Conservation (phyloP, 1,140 invertebrate genomes). For the Tetramorium parvispinum region DNA sequence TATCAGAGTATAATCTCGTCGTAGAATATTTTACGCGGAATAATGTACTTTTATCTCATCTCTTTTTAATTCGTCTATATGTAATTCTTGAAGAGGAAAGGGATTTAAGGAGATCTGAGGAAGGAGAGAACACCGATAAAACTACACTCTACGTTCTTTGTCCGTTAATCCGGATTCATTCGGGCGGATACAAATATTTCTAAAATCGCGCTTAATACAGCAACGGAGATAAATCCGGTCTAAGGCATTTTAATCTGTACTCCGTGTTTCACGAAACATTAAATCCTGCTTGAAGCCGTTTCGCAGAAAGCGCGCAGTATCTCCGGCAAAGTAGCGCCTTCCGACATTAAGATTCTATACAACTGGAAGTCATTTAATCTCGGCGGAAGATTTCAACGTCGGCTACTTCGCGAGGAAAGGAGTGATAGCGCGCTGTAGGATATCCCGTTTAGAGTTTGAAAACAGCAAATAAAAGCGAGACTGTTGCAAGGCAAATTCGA, state of each 20-base stretch:
- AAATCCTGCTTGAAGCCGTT: constrained; percentile 56
- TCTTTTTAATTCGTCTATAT: constrained; percentile 15
- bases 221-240: constrained; percentile 48
- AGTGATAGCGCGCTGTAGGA: constrained; percentile 33
- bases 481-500: constrained; percentile 52
- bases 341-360: constrained; percentile 61
- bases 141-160: constrained; percentile 8
- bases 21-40: constrained; percentile 1
- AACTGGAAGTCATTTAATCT: constrained; percentile 63
- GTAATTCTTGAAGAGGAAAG: neutral
- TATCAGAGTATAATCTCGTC: neutral
- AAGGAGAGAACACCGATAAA: constrained; percentile 1
- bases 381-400: constrained; percentile 51
- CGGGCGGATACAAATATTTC: constrained; percentile 51
- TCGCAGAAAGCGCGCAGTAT: constrained; percentile 51
- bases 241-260: constrained; percentile 61
- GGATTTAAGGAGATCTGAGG: constrained; percentile 4
- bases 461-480: constrained; percentile 44
- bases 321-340: constrained; percentile 53
- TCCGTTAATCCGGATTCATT: constrained; percentile 31
- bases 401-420: constrained; percentile 39
- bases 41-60: neutral
- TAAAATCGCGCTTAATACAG: constrained; percentile 52
- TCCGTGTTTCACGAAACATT: constrained; percentile 60
- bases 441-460: constrained; percentile 51